phyloP scores from a whole-genome alignment of 1,140 invertebrate species.

The Drosophila gunungcola region DNA sequence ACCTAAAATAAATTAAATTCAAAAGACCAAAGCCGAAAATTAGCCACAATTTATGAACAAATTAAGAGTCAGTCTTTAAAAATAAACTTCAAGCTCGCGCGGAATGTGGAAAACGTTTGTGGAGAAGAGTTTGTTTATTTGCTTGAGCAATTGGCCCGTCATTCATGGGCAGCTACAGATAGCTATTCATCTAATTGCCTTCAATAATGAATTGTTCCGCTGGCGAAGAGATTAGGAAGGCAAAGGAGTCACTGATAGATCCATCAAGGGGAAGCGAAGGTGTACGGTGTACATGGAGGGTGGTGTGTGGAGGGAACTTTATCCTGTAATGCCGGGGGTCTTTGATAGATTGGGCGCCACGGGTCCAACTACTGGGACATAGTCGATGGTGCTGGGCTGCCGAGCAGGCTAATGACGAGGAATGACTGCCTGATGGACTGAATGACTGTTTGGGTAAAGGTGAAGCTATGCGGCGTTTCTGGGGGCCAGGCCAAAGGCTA shows the following conservation, averaged over 20 bases:
- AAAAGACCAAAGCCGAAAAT: constrained; percentile 68
- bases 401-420: constrained; percentile 65
- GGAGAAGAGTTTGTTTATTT: constrained; percentile 72
- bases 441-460: constrained; percentile 42
- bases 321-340: constrained; percentile 28
- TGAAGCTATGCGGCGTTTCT: constrained; percentile 71
- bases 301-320: constrained; percentile 5
- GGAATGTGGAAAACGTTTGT: constrained; percentile 22
- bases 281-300: too few relatives aligned
- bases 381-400: constrained; percentile 34
- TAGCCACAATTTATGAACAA: constrained; percentile 79
- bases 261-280: too few relatives aligned
- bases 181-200: constrained; percentile 61
- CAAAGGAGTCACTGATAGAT: not conserved
- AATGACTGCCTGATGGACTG: constrained; percentile 25
- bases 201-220: constrained; percentile 76
- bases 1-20: constrained; percentile 75
- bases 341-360: constrained; percentile 71
- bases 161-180: constrained; percentile 57
- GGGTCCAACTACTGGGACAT: constrained; percentile 52
- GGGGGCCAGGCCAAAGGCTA: constrained; percentile 73
- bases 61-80: constrained; percentile 69
- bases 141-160: constrained; percentile 79
- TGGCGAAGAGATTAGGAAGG: not conserved
- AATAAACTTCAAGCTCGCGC: constrained; percentile 53